These are phyloP conservation scores for Caranx ignobilis DNA, from an alignment of 2,113 vertebrate genomes.

Conservation along the genomic window DNA sequence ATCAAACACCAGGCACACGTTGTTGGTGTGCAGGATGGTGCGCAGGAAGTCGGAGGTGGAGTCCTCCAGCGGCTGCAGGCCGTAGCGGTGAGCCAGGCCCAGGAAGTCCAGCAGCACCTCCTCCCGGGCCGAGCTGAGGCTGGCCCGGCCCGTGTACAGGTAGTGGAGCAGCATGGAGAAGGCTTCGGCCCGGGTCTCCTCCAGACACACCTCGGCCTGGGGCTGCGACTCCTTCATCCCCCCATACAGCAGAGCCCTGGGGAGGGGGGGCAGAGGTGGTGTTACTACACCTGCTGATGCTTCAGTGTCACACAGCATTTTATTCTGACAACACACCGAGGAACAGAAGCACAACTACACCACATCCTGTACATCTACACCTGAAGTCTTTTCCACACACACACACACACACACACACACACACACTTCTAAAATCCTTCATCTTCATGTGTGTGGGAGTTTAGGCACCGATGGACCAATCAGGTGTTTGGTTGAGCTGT, in stretches of 20 bases:
- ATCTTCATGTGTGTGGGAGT: too few species aligned
- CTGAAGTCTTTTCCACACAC: too few species aligned
- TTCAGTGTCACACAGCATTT: neutral
- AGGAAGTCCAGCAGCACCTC: constrained; percentile 97
- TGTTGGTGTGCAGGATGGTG: constrained; percentile 94
- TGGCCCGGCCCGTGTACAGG: constrained; percentile 96
- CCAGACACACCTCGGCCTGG: constrained; percentile 94
- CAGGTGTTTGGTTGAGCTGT: too few species aligned
- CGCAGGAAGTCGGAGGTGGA: constrained; percentile 97
- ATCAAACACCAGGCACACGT: constrained; percentile 97
- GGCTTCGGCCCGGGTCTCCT: constrained; percentile 95
- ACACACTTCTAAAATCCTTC: too few species aligned
- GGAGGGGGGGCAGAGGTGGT: neutral
- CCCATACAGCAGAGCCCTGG: constrained; percentile 94
- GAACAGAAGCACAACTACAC: too few species aligned
- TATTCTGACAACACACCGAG: neutral
- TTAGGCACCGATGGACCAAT: too few species aligned
- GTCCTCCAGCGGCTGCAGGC: constrained; percentile 95
- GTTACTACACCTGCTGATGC: too few species aligned
- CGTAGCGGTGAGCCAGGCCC: constrained; percentile 96
- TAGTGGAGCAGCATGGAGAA: constrained; percentile 97
- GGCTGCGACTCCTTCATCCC: constrained; percentile 97
- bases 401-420: too few species aligned
- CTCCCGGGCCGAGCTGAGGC: constrained; percentile 92
- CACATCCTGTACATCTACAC: too few species aligned